Percentiles rank a stretch among this genome's conserved stretches.
Evolutionary conservation across 2,113 vertebrate species (phyloP).

Genomic region (Sander lucioperca): DNA sequence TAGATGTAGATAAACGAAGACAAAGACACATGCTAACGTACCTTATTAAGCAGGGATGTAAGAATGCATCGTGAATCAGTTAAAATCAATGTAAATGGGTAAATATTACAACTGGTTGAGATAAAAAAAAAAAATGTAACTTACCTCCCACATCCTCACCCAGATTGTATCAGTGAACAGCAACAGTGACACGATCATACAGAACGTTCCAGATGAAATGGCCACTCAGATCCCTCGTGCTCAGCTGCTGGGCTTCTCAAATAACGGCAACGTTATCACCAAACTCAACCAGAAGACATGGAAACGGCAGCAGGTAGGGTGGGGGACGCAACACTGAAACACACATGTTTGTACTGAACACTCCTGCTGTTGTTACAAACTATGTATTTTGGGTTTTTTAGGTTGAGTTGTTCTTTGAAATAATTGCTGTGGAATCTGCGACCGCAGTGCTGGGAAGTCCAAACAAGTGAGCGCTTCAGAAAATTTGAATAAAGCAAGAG

Average conservation of each 20-base stretch:
- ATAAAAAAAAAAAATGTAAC: neutral
- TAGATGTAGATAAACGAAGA: too few relatives aligned
- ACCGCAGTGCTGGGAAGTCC: slow-evolving; percentile 27
- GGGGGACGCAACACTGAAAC: neutral
- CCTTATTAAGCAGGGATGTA: too few relatives aligned
- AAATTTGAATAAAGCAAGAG: neutral
- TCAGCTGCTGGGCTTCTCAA: slow-evolving; percentile 63
- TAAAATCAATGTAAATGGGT: too few relatives aligned
- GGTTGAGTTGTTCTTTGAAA: slow-evolving; percentile 78
- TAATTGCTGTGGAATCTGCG: slow-evolving; percentile 34
- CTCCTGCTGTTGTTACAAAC: neutral
- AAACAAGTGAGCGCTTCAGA: slow-evolving; percentile 50
- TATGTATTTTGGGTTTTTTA: slow-evolving; percentile 38
- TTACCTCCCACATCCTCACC: neutral
- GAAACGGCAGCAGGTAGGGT: slow-evolving; percentile 75
- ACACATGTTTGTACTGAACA: neutral
- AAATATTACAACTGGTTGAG: too few relatives aligned
- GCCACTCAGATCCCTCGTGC: slow-evolving; percentile 72
- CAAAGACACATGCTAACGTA: too few relatives aligned
- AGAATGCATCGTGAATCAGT: too few relatives aligned
- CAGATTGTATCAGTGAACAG: slow-evolving; percentile 74
- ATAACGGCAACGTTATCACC: fast-evolving
- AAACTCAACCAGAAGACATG: slow-evolving; percentile 79
- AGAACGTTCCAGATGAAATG: slow-evolving; percentile 77
- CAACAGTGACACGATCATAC: slow-evolving; percentile 49